Percentiles rank a stretch among this genome's conserved stretches.
Conservation (phyloP, 2,888 invertebrate species). For the Volucella inflata region DNA sequence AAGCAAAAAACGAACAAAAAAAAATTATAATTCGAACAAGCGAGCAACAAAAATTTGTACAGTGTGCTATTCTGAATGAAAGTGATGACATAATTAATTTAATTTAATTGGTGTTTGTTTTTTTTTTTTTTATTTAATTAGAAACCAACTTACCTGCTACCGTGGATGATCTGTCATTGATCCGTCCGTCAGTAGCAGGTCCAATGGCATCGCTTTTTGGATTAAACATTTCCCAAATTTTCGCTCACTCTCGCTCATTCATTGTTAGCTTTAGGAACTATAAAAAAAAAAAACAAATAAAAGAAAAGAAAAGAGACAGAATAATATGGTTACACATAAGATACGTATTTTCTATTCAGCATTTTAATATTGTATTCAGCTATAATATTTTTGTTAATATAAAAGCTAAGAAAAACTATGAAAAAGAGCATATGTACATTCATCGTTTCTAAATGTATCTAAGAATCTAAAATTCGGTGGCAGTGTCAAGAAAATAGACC, state of each 20-base stretch:
- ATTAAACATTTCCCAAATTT: slow-evolving; percentile 45
- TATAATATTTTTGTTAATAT: too few relatives aligned
- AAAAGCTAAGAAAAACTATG: too few relatives aligned
- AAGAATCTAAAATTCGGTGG: too few relatives aligned
- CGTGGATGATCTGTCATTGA: slow-evolving; percentile 76
- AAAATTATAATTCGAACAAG: slow-evolving; percentile 30
- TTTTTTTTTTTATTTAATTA: slow-evolving; percentile 16
- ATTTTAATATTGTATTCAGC: slow-evolving; percentile 1
- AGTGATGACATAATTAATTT: slow-evolving; percentile 49
- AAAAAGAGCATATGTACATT: too few relatives aligned
- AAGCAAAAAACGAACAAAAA: slow-evolving; percentile 15
- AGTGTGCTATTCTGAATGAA: slow-evolving; percentile 54
- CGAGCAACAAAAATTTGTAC: slow-evolving; percentile 31
- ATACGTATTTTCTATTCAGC: slow-evolving; percentile 8
- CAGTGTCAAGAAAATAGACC: too few relatives aligned
- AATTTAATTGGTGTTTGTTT: not conserved
- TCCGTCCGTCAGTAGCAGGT: slow-evolving; percentile 78
- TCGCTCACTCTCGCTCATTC: slow-evolving; percentile 72
- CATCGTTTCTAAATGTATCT: too few relatives aligned
- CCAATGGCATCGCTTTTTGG: slow-evolving; percentile 57
- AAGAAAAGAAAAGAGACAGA: slow-evolving; percentile 55
- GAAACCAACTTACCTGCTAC: slow-evolving; percentile 78
- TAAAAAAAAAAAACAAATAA: slow-evolving; percentile 58
- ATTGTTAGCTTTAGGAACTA: slow-evolving; percentile 71
- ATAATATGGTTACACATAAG: slow-evolving; percentile 43